Evolutionary conservation across 2,888 invertebrate genomes (phyloP).

Genomic region (Spilosoma lubricipeda): DNA sequence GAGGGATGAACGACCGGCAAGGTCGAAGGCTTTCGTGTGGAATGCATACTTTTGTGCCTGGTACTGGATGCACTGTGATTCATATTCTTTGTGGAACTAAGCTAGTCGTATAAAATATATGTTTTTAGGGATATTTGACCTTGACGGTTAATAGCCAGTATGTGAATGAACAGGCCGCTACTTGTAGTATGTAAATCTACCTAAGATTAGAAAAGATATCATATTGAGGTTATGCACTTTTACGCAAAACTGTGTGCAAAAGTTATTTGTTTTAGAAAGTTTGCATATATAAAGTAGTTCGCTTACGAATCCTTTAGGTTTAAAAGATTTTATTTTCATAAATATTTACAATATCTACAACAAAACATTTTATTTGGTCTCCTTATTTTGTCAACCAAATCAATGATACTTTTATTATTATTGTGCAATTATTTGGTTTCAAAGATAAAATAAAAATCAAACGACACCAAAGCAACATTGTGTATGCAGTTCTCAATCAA

Average conservation of each 20-base stretch:
- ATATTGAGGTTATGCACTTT: no score
- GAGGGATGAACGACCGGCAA: slow-evolving; percentile 81
- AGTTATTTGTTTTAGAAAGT: no score
- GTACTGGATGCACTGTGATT: slow-evolving; percentile 61
- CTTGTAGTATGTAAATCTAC: no score
- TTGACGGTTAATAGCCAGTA: not conserved
- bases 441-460: not conserved
- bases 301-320: no score
- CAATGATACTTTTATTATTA: not conserved
- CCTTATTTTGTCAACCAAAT: no score
- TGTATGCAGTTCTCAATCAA: not conserved
- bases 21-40: slow-evolving; percentile 68
- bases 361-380: not conserved
- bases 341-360: no score
- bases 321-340: no score
- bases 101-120: not conserved
- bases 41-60: slow-evolving; percentile 63
- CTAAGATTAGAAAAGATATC: no score
- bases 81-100: slow-evolving; percentile 48
- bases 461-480: not conserved
- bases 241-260: no score
- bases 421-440: not conserved
- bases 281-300: no score
- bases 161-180: not conserved
- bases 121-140: not conserved